A percentile compares a stretch with the other conserved stretches of the same genome.
phyloP scores from a whole-genome alignment of 2,888 invertebrate species.

The Thera britannica region DNA sequence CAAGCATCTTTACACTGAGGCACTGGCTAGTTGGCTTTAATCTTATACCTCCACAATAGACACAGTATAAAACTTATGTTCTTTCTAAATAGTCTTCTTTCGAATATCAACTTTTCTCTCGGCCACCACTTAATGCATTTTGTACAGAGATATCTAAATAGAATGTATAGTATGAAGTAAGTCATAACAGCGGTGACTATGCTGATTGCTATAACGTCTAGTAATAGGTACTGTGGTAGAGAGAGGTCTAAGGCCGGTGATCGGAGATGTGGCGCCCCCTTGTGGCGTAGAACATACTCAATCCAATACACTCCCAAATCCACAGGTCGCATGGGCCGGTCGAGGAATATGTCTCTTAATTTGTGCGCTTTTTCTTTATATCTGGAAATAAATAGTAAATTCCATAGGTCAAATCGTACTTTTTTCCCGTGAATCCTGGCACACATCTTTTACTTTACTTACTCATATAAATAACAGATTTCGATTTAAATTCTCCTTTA shows the following conservation, averaged over 20 bases:
- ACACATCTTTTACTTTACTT: too few relatives aligned
- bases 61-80: conserved; percentile 68
- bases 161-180: conserved; percentile 65
- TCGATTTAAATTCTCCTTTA: too few relatives aligned
- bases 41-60: conserved; percentile 73
- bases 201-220: conserved; percentile 71
- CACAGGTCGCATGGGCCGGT: conserved; percentile 83
- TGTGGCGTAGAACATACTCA: conserved; percentile 86
- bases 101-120: conserved; percentile 65
- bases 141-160: conserved; percentile 74
- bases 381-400: conserved; percentile 59
- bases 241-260: conserved; percentile 79
- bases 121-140: conserved; percentile 76
- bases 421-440: too few relatives aligned
- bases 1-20: conserved; percentile 27
- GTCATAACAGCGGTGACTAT: conserved; percentile 59
- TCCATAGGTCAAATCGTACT: neutral
- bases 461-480: too few relatives aligned
- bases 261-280: conserved; percentile 80
- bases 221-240: conserved; percentile 73
- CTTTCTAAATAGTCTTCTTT: conserved; percentile 68
- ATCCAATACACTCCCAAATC: conserved; percentile 87
- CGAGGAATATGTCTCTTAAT: conserved; percentile 81
- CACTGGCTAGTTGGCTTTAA: conserved; percentile 67
- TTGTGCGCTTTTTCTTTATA: conserved; percentile 79